Evolutionary conservation across 2,888 invertebrate species (phyloP), one percentile per base, ranked within the genome.

Genomic region (Sesamia inferens): DNA sequence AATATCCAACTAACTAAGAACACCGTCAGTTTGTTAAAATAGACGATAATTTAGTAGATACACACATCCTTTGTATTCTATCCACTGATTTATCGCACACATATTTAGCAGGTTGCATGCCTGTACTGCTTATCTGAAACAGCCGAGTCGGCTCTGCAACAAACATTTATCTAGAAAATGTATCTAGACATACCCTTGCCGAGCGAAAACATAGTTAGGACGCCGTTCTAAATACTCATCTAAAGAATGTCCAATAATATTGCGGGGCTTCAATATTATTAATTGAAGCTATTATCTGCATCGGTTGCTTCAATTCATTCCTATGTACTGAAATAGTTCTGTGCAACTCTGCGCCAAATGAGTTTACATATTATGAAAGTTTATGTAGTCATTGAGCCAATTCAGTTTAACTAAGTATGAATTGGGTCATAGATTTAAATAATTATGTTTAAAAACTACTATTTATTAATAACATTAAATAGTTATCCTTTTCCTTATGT

Each of bases 31-130:
- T 83, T 84, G 82, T 83, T 75, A 79, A 86, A 77, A 81, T 66
- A 68, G 74, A 73, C 71, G 75, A 83, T 87, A 82, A 83, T 83
- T 84, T 77, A 73, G 78, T 72, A 78, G 82, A 81, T 79, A 79
- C 72, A 81, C 79, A 63, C 75, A 80, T 82, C 87, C 81, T 86
- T 85, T 85, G 83, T 88, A 84, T 87, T 88, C 87, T 86, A 82
- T 88, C 88, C 82, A 84, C 79, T 87, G 90, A 92, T 92, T 91
- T 91, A 91, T 92, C 86, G 84, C 78, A 80, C 85, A 91, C 89
- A 90, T 92, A 90, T 90, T 91, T 90, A 90, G 85, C 87, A 85
- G 82, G 87, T 87, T 85, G 88, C 90, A 90, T 90, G 90, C 91
- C 88, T 82, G 85, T 78, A 76, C 72, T 73, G 88, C 87, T 91